Evolutionary conservation across 2,888 invertebrate genomes (phyloP).

Genomic region (Onchidella celtica): DNA sequence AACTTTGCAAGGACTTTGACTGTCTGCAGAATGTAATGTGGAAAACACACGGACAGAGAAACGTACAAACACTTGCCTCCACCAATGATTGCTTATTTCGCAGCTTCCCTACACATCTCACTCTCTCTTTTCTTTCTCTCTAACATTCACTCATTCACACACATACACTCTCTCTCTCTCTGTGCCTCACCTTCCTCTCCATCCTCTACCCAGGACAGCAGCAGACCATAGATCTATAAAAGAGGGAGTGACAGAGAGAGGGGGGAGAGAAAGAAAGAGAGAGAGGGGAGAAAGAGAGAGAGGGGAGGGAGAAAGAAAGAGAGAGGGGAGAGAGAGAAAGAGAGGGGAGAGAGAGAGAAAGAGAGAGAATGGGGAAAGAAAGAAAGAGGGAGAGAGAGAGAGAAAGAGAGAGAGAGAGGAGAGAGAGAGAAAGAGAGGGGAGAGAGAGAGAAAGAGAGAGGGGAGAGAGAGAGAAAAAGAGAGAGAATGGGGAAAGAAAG

Average conservation of each 20-base stretch:
- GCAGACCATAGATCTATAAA: not conserved
- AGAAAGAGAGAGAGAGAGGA: constrained; percentile 21
- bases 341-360: too few relatives aligned
- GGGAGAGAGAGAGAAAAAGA: too few relatives aligned
- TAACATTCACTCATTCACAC: too few relatives aligned
- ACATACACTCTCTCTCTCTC: constrained; percentile 19
- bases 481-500: not conserved
- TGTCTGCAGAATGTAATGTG: too few relatives aligned
- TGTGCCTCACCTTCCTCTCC: not conserved
- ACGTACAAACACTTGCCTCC: too few relatives aligned
- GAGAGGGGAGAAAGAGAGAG: not conserved
- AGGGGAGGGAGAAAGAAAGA: not conserved
- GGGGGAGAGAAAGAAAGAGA: constrained; percentile 3
- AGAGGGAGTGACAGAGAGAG: not conserved
- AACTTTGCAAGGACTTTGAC: too few relatives aligned
- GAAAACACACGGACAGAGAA: too few relatives aligned
- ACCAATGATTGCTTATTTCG: not conserved
- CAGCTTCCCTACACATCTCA: not conserved
- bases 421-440: not conserved
- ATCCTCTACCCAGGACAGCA: not conserved
- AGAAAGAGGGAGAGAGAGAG: constrained; percentile 31
- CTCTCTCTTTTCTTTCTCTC: constrained; percentile 9
- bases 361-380: too few relatives aligned
- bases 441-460: not conserved
- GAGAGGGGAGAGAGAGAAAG: constrained; percentile 2